Conservation (phyloP, 1,140 invertebrate species). For the Heliconius hewitsoni region DNA sequence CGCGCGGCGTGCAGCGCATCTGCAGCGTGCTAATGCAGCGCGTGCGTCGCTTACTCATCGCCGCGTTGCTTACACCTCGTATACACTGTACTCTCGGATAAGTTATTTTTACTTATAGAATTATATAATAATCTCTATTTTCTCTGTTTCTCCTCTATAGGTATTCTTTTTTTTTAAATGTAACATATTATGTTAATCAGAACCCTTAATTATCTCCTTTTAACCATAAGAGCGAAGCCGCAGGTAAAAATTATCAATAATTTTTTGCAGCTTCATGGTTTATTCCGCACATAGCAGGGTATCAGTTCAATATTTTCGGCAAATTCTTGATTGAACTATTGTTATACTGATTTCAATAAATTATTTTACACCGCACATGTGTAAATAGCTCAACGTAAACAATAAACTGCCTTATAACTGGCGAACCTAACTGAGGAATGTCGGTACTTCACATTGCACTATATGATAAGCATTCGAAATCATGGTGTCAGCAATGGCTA, state of each 20-base stretch:
- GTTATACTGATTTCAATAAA: too few relatives aligned
- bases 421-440: conserved; percentile 24
- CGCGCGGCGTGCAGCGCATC: background rate
- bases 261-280: too few relatives aligned
- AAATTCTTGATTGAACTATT: too few relatives aligned
- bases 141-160: background rate
- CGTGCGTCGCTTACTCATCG: conserved; percentile 27
- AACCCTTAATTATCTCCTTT: too few relatives aligned
- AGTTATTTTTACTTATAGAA: too few relatives aligned
- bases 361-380: background rate
- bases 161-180: too few relatives aligned
- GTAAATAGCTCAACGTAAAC: background rate
- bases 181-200: too few relatives aligned
- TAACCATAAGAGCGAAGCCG: too few relatives aligned
- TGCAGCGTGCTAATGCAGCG: conserved; percentile 21
- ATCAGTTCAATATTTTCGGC: too few relatives aligned
- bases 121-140: background rate
- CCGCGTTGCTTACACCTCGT: background rate
- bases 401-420: conserved; percentile 16
- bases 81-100: background rate
- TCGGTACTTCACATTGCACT: background rate
- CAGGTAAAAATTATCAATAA: too few relatives aligned
- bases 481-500: background rate
- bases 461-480: background rate
- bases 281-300: too few relatives aligned